phyloP scores from a whole-genome alignment of 2,797 vertebrate species.

The Darevskia mixta region DNA sequence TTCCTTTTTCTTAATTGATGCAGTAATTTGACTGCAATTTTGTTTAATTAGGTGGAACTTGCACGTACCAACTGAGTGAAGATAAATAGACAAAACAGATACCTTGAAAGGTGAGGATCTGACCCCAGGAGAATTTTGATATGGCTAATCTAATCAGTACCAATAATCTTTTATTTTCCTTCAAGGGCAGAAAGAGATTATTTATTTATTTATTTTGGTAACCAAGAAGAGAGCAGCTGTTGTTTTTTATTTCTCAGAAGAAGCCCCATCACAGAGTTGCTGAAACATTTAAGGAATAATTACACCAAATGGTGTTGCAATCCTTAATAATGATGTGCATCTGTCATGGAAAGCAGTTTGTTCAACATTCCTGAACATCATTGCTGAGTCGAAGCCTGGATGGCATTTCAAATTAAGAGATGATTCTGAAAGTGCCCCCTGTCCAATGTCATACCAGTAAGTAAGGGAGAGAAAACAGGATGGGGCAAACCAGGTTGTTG shows the following conservation, averaged over 20 bases:
- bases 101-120: conserved; percentile 21
- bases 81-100: background rate
- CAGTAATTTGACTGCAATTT: background rate
- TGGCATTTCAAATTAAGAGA: background rate
- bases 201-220: conserved; percentile 42
- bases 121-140: conserved; percentile 26
- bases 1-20: background rate
- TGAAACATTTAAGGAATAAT: conserved; percentile 69
- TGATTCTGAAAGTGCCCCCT: background rate
- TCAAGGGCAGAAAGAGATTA: conserved; percentile 33
- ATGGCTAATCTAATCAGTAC: conserved; percentile 23
- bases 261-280: conserved; percentile 51
- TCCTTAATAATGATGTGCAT: conserved; percentile 43
- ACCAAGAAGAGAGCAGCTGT: conserved; percentile 54
- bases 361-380: conserved; percentile 47
- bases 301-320: conserved; percentile 52
- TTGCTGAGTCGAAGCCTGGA: conserved; percentile 18
- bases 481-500: too few species aligned
- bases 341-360: conserved; percentile 25
- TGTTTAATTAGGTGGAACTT: background rate
- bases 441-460: background rate
- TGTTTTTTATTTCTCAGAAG: conserved; percentile 60
- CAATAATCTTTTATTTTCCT: background rate
- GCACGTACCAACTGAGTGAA: background rate
- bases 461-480: too few species aligned